Evolutionary conservation across 1,140 invertebrate species (phyloP).

Genomic region (Neotoxoptera formosana): DNA sequence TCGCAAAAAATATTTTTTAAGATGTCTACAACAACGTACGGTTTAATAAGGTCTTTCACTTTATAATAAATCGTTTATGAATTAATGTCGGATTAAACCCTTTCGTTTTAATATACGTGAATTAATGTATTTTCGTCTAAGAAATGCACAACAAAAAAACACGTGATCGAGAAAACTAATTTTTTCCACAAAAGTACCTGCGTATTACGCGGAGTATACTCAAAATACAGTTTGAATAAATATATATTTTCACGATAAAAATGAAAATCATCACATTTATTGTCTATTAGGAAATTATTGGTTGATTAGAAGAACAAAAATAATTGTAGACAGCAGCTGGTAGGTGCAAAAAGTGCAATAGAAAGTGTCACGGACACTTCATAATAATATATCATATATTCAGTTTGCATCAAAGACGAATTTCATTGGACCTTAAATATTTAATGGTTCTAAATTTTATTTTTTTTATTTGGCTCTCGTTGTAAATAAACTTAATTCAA

Average conservation of each 20-base stretch:
- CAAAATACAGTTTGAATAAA: not conserved
- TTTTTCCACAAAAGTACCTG: no score
- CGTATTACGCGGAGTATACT: no score
- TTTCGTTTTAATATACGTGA: not conserved
- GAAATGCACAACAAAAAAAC: not conserved
- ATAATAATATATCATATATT: slow-evolving; percentile 11
- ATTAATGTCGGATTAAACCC: not conserved
- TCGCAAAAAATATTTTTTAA: not conserved
- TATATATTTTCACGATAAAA: not conserved
- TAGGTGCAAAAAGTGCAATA: not conserved
- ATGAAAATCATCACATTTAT: not conserved
- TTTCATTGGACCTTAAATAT: not conserved
- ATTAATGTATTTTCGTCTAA: not conserved
- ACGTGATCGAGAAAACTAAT: no score
- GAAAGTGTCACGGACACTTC: not conserved
- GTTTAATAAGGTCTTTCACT: not conserved
- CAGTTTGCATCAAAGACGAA: not conserved
- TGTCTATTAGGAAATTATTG: not conserved
- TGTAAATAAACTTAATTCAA: not conserved
- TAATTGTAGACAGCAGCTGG: not conserved
- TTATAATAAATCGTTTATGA: not conserved
- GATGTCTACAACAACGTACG: no score
- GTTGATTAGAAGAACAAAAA: not conserved
- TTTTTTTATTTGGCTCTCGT: not conserved
- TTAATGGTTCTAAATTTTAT: not conserved